Evolutionary conservation across 1,140 invertebrate species (phyloP).

Genomic region (Medauroidea extradentata): DNA sequence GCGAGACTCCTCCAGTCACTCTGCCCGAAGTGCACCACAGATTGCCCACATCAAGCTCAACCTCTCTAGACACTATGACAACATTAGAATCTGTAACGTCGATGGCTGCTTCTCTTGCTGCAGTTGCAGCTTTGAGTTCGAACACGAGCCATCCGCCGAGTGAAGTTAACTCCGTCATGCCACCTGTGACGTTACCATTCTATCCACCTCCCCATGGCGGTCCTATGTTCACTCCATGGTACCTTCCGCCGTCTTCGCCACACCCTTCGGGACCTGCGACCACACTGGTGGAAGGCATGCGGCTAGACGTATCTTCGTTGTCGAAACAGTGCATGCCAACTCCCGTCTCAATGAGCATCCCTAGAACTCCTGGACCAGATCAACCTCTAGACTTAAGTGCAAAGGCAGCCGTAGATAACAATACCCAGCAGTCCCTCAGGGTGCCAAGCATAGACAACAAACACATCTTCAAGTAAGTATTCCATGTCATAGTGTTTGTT

Average conservation of each 20-base stretch:
- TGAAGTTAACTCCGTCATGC: background rate
- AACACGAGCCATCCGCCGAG: background rate
- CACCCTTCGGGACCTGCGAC: slow-evolving; percentile 12
- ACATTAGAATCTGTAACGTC: slow-evolving; percentile 49
- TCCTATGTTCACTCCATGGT: slow-evolving; percentile 20
- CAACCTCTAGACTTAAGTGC: slow-evolving; percentile 36
- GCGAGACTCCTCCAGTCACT: slow-evolving; percentile 17
- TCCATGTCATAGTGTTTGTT: too few relatives aligned
- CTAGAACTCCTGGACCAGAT: slow-evolving; percentile 15
- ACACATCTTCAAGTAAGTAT: slow-evolving; percentile 63
- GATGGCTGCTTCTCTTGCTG: slow-evolving; percentile 58
- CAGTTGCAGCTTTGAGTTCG: slow-evolving; percentile 51
- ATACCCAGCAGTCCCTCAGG: slow-evolving; percentile 17
- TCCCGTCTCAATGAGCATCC: slow-evolving; percentile 2
- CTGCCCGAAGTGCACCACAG: slow-evolving; percentile 22
- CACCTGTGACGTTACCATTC: slow-evolving; percentile 21
- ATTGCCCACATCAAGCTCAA: slow-evolving; percentile 40
- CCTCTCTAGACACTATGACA: slow-evolving; percentile 33
- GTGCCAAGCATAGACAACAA: slow-evolving; percentile 52
- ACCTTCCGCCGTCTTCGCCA: slow-evolving; percentile 18
- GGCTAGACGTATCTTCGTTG: background rate
- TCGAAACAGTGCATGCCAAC: slow-evolving; percentile 4
- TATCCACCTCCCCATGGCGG: slow-evolving; percentile 24
- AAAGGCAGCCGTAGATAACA: slow-evolving; percentile 9
- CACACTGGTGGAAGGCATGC: slow-evolving; percentile 11